phyloP scores from a whole-genome alignment of 2,888 invertebrate species.

The Zygaena filipendulae region DNA sequence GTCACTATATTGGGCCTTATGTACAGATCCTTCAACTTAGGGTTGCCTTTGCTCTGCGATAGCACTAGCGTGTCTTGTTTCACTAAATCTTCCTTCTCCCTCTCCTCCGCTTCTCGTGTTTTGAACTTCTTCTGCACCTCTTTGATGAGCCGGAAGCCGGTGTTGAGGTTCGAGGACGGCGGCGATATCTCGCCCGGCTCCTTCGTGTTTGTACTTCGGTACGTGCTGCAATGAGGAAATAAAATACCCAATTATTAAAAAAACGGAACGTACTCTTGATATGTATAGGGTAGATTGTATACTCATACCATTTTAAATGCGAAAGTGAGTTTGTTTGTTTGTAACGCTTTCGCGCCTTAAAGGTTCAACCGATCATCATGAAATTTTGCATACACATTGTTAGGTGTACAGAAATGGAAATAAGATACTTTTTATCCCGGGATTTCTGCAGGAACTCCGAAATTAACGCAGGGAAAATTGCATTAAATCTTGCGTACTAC shows the following conservation, averaged over 20 bases:
- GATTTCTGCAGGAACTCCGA: no score
- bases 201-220: slow-evolving; percentile 96
- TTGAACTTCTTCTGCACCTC: slow-evolving; percentile 99
- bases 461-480: no score
- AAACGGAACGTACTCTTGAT: no score
- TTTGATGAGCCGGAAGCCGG: slow-evolving; percentile 97
- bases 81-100: slow-evolving; percentile 98
- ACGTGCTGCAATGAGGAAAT: slow-evolving; percentile 73
- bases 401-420: no score
- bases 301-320: no score
- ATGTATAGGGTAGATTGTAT: no score
- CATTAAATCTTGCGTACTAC: no score
- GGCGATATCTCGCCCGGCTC: slow-evolving; percentile 96
- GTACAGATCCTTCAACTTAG: slow-evolving; percentile 96
- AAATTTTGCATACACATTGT: no score
- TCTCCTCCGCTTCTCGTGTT: slow-evolving; percentile 97
- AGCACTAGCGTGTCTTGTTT: slow-evolving; percentile 97
- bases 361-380: no score
- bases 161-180: slow-evolving; percentile 95
- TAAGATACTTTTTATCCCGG: no score
- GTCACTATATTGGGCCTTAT: slow-evolving; percentile 99
- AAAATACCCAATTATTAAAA: neutral
- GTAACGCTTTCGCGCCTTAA: no score
- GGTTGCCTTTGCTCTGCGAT: slow-evolving; percentile 96
- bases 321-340: no score